Conservation (phyloP, 2,797 vertebrate species). For the Heliangelus exortis region DNA sequence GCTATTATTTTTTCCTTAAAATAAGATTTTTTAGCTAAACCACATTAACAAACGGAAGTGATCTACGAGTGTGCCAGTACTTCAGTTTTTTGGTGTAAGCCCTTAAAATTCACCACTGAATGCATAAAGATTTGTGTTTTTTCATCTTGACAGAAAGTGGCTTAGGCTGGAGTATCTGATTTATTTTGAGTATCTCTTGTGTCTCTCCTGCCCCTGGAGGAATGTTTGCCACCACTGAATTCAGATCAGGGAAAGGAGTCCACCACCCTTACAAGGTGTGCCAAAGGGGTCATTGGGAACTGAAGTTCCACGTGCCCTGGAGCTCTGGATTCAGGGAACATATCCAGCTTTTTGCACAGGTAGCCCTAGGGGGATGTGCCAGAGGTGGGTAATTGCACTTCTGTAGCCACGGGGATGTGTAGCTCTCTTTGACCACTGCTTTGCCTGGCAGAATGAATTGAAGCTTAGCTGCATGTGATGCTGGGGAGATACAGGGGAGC, state of each 20-base stretch:
- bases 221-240: fast-evolving
- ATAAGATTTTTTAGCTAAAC: not conserved
- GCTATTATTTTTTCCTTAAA: not conserved
- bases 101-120: not conserved
- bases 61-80: not conserved
- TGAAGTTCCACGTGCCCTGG: not conserved
- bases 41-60: not conserved
- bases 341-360: not conserved
- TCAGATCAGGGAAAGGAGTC: no score
- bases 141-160: not conserved
- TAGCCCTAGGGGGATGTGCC: no score
- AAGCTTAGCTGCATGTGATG: not conserved
- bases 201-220: fast-evolving
- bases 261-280: not conserved
- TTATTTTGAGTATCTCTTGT: not conserved
- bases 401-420: not conserved
- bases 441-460: not conserved
- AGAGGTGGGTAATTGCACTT: not conserved
- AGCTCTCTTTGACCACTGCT: not conserved
- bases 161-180: not conserved
- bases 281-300: not conserved
- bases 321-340: not conserved
- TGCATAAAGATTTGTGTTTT: not conserved
- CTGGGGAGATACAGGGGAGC: not conserved
- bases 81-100: not conserved